These are phyloP conservation scores for Cylloceria caligata DNA, from an alignment of 2,888 invertebrate genomes.

Conservation along the genomic window DNA sequence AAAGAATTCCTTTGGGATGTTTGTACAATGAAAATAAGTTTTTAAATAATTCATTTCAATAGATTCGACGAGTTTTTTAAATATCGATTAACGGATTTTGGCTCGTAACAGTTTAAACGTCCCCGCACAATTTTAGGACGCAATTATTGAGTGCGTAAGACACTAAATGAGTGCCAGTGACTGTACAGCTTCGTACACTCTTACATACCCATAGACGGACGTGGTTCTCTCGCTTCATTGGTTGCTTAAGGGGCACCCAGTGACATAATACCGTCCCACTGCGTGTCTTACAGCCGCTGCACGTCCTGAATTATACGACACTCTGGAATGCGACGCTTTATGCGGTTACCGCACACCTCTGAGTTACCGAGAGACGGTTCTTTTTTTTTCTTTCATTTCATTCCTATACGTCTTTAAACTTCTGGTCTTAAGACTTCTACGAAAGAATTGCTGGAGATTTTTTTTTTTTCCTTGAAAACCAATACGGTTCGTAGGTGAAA, in stretches of 20 bases:
- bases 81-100: background rate
- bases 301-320: conserved; percentile 55
- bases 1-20: background rate
- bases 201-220: conserved; percentile 43
- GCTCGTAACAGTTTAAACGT: background rate
- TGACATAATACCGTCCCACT: conserved; percentile 44
- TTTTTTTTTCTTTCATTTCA: conserved; percentile 13
- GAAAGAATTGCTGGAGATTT: background rate
- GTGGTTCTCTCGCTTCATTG: conserved; percentile 46
- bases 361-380: conserved; percentile 3
- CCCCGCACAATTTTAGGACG: background rate
- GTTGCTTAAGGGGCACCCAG: conserved; percentile 42
- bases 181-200: background rate
- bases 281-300: conserved; percentile 7
- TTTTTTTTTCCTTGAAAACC: background rate
- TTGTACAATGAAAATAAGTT: too few relatives aligned
- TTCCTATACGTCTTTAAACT: background rate
- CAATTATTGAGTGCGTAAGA: background rate
- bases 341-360: conserved; percentile 13
- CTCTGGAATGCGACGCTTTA: conserved; percentile 48
- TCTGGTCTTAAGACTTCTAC: conserved; percentile 8
- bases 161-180: conserved; percentile 11
- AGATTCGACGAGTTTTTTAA: background rate
- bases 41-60: background rate
- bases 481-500: background rate